Evolutionary conservation across 2,888 invertebrate species (phyloP), one percentile per base, ranked within the genome.

Genomic region (Cheilosia urbana): DNA sequence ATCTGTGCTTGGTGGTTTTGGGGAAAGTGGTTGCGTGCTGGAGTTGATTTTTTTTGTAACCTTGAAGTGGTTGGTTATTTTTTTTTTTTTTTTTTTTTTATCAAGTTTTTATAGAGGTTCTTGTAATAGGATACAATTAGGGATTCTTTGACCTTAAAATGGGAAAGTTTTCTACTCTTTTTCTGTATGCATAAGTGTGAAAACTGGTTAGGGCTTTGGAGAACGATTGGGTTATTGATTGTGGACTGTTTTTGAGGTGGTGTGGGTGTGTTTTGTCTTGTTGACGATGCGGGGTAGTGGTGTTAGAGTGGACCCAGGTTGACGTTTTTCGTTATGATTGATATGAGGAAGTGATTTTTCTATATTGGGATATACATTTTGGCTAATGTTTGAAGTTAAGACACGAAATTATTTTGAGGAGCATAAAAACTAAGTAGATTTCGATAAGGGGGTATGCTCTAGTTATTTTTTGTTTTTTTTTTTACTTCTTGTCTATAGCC

Each of bases 91-190:
- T 1, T 24, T 24, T 37, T 42, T 19, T 60, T 51, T 57, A 27
- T 73, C 45, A 55, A 40, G 53, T 55, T 58, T 34, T 30, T 49
- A 24, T 47, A 49, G 51, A 57, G 53, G 19, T 66, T 42, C 24
- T 60, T 57, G 34, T 66, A 72, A 72, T 60, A 21, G 60, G 58
- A 79, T 66, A 72, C 72, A 79, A 79, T 79, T 72, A 79, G 53
- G 69, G 77, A 53, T 62, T 15, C 17, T 68, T 73, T 80, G 80
- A 73, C 60, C 68, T 62, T 55, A 30, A 58, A 79, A 30, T 9
- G 62, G 24, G 42, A 45, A 66, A 53, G 21, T 53, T 37, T 73
- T 30, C 3, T 37, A 19, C 30, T 66, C 19, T 21, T 68, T 40
- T 62, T 66, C 40, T 58, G 49, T 66, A 19, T 62, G 40, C 17